Evolutionary conservation across 2,888 invertebrate genomes (phyloP).

Genomic region (Nowickia ferox): DNA sequence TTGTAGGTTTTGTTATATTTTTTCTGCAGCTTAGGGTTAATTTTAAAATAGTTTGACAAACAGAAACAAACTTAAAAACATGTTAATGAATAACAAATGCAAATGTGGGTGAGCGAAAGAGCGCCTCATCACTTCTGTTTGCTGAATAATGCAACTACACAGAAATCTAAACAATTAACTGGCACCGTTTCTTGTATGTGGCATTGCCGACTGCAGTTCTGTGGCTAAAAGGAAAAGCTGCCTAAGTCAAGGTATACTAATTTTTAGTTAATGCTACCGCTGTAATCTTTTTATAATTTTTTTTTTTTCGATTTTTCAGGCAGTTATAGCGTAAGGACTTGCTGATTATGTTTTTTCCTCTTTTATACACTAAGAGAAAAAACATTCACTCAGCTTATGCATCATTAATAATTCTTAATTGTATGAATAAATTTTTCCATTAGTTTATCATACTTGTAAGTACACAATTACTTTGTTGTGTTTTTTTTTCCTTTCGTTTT

Average conservation of each 20-base stretch:
- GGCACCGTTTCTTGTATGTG: constrained; percentile 8
- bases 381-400: too few species aligned
- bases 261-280: too few species aligned
- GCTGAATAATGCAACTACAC: constrained; percentile 22
- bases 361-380: too few species aligned
- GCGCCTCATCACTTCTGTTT: constrained; percentile 22
- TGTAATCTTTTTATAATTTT: too few species aligned
- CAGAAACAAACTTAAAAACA: constrained; percentile 12
- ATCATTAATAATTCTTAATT: too few species aligned
- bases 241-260: too few species aligned
- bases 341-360: too few species aligned
- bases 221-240: too few species aligned
- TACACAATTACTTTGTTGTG: background rate
- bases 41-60: constrained; percentile 34
- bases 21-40: constrained; percentile 39
- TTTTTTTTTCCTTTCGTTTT: background rate
- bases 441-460: background rate
- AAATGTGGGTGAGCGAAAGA: constrained; percentile 5
- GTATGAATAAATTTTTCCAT: too few species aligned
- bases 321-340: too few species aligned
- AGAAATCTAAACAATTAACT: constrained; percentile 50
- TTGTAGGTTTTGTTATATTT: background rate
- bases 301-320: too few species aligned
- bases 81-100: constrained; percentile 10
- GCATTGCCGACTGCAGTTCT: constrained; percentile 19